Conservation (phyloP, 2,888 invertebrate genomes). For the Melieria picta region DNA sequence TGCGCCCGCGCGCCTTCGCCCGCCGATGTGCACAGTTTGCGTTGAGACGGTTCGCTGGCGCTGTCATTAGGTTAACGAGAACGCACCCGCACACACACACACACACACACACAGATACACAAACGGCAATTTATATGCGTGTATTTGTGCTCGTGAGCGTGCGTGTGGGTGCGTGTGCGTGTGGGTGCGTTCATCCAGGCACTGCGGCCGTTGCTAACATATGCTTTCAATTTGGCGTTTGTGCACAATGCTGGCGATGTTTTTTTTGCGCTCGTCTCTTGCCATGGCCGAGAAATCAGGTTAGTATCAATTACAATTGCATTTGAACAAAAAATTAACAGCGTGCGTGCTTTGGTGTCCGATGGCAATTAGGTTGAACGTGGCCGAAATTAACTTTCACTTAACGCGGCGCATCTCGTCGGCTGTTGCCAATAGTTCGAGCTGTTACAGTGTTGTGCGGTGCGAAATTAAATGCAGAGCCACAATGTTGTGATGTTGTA, state of each 20-base stretch:
- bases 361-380: conserved; percentile 28
- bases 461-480: too few relatives aligned
- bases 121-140: background rate
- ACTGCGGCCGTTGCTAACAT: conserved; percentile 36
- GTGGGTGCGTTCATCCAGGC: background rate
- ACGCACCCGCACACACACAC: conserved; percentile 18
- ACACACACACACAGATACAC: conserved; percentile 33
- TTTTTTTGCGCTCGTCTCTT: background rate
- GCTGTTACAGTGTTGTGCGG: too few relatives aligned
- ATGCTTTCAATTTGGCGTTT: conserved; percentile 35
- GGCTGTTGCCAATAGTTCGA: too few relatives aligned
- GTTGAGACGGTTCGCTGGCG: background rate
- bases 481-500: too few relatives aligned
- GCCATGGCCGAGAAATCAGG: conserved; percentile 48
- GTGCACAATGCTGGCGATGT: background rate
- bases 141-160: background rate
- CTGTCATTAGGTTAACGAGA: conserved; percentile 2
- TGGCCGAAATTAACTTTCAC: conserved; percentile 18
- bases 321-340: conserved; percentile 52
- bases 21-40: background rate
- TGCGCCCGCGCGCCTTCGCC: background rate
- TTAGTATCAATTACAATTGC: conserved; percentile 61
- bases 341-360: conserved; percentile 27
- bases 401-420: too few relatives aligned
- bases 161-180: background rate